These are phyloP conservation scores for Thunnus maccoyii DNA, from an alignment of 2,113 vertebrate genomes.

Conservation along the genomic window DNA sequence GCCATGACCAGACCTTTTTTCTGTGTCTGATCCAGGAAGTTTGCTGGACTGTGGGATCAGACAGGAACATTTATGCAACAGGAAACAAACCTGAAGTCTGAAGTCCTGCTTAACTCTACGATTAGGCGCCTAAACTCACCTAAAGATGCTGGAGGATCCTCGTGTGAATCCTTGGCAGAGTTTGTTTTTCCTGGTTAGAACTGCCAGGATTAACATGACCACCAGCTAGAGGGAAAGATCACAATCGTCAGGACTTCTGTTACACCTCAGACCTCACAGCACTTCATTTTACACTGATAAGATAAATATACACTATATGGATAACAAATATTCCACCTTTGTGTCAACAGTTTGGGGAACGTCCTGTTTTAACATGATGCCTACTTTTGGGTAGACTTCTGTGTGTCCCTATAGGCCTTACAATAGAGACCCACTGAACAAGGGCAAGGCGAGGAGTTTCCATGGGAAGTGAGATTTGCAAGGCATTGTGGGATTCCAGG, in stretches of 20 bases:
- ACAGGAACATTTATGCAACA: neutral
- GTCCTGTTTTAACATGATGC: too few relatives aligned
- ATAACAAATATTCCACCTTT: too few relatives aligned
- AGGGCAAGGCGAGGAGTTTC: too few relatives aligned
- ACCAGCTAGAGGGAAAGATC: slow-evolving; percentile 73
- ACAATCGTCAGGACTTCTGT: neutral
- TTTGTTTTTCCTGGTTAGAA: slow-evolving; percentile 81
- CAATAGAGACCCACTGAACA: too few relatives aligned
- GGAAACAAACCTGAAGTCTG: neutral
- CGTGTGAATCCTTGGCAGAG: slow-evolving; percentile 76
- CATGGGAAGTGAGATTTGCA: too few relatives aligned
- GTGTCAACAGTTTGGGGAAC: too few relatives aligned
- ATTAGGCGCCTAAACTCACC: slow-evolving; percentile 75
- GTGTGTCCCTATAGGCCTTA: too few relatives aligned
- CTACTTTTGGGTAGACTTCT: too few relatives aligned
- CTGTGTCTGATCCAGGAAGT: slow-evolving; percentile 87
- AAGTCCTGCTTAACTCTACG: neutral
- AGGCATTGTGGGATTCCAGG: too few relatives aligned
- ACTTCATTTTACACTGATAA: too few relatives aligned
- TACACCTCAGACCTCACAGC: too few relatives aligned
- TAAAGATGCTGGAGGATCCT: slow-evolving; percentile 85
- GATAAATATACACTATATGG: too few relatives aligned
- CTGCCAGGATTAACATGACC: slow-evolving; percentile 83
- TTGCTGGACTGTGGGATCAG: slow-evolving; percentile 82
- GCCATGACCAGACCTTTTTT: slow-evolving; percentile 80